A percentile compares a stretch with the other conserved stretches of the same genome.
Evolutionary conservation across 1,140 invertebrate genomes (phyloP).

Genomic region (Aphis craccivora): DNA sequence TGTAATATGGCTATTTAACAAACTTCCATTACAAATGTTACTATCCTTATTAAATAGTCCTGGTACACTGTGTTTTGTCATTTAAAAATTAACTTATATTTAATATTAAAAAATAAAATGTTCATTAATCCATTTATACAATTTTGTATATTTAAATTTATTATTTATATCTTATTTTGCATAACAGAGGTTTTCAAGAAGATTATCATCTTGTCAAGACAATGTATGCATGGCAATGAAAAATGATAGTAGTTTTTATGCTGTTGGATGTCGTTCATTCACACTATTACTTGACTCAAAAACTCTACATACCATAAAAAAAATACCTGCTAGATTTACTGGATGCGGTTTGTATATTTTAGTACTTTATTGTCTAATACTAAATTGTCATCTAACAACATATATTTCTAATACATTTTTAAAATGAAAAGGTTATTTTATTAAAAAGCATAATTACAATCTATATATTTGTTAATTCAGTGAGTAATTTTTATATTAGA

Average conservation of each 20-base stretch:
- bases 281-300: slow-evolving; percentile 88
- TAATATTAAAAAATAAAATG: background rate
- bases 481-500: too few species aligned
- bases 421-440: background rate
- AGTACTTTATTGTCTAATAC: background rate
- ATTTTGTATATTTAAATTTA: slow-evolving; percentile 16
- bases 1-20: too few species aligned
- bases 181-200: slow-evolving; percentile 80
- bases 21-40: too few species aligned
- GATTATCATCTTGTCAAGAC: slow-evolving; percentile 87
- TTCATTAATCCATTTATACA: background rate
- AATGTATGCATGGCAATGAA: slow-evolving; percentile 91
- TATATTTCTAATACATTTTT: background rate
- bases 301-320: slow-evolving; percentile 76
- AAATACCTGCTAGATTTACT: slow-evolving; percentile 70
- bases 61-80: background rate
- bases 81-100: background rate
- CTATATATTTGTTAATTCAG: too few species aligned
- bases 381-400: background rate
- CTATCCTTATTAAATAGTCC: too few species aligned
- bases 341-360: background rate
- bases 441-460: too few species aligned
- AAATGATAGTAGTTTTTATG: slow-evolving; percentile 82
- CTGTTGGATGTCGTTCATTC: slow-evolving; percentile 92
- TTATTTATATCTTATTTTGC: background rate